Evolutionary conservation across 2,888 invertebrate genomes (phyloP).

Genomic region (Dermolepida albohirtum): DNA sequence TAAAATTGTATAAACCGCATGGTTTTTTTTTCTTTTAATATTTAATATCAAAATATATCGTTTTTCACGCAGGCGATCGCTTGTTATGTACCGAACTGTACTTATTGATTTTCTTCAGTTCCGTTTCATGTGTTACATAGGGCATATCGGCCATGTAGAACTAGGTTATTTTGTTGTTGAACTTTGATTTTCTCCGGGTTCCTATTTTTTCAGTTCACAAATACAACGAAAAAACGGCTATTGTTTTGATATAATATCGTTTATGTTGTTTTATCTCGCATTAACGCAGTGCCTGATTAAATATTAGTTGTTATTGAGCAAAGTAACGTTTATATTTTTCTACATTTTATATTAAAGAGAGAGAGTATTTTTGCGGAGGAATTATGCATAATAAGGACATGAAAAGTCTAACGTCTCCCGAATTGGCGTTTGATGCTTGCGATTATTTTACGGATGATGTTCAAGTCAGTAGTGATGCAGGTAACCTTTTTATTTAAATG

Average conservation of each 20-base stretch:
- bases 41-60: slow-evolving; percentile 22
- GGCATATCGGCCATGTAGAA: slow-evolving; percentile 32
- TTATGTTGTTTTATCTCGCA: background rate
- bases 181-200: slow-evolving; percentile 23
- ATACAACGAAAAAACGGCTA: slow-evolving; percentile 17
- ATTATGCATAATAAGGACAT: slow-evolving; percentile 44
- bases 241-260: background rate
- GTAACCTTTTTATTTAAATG: slow-evolving; percentile 5
- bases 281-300: slow-evolving; percentile 2
- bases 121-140: slow-evolving; percentile 18
- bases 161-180: slow-evolving; percentile 37
- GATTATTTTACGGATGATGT: slow-evolving; percentile 80
- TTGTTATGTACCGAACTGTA: slow-evolving; percentile 44
- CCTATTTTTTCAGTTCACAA: slow-evolving; percentile 13
- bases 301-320: background rate
- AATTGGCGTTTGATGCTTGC: slow-evolving; percentile 76
- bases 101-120: slow-evolving; percentile 52
- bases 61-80: background rate
- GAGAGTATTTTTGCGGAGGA: slow-evolving; percentile 8
- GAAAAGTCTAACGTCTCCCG: slow-evolving; percentile 60
- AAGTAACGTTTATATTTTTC: slow-evolving; percentile 14
- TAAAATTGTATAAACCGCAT: slow-evolving; percentile 7
- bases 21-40: slow-evolving; percentile 13
- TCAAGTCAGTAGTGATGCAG: slow-evolving; percentile 54
- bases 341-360: slow-evolving; percentile 21